Evolutionary conservation across 1,140 invertebrate genomes (phyloP).

Genomic region (Drosophila orena): DNA sequence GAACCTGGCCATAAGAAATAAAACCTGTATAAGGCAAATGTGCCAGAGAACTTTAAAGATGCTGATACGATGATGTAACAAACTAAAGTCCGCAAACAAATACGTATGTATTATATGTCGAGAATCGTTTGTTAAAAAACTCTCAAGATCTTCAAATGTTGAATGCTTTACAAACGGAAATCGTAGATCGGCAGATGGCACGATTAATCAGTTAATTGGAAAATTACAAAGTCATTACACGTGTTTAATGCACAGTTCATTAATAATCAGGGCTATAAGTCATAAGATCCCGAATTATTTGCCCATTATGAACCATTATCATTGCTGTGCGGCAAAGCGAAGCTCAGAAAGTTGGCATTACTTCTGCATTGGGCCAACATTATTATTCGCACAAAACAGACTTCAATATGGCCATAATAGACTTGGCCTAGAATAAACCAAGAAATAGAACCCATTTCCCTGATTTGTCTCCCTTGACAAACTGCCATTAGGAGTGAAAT

Average conservation of each 20-base stretch:
- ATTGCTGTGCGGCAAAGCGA: not conserved
- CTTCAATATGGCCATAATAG: constrained; percentile 9
- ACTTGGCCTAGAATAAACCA: not conserved
- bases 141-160: not conserved
- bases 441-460: not conserved
- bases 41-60: constrained; percentile 29
- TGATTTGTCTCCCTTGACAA: constrained; percentile 15
- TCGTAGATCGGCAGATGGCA: not conserved
- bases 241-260: not conserved
- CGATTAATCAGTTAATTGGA: not conserved
- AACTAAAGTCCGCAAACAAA: constrained; percentile 2
- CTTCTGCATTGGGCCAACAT: constrained; percentile 8
- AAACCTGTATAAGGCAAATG: constrained; percentile 36
- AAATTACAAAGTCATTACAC: not conserved
- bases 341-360: constrained; percentile 9
- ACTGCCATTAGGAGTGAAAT: constrained; percentile 49
- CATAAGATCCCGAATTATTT: constrained; percentile 8
- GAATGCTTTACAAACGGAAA: not conserved
- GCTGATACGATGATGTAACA: constrained; percentile 43
- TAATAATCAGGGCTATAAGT: not conserved
- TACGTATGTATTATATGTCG: not conserved
- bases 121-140: constrained; percentile 2
- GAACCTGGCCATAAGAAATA: constrained; percentile 8
- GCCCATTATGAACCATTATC: not conserved
- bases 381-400: not conserved